Evolutionary conservation across 2,113 vertebrate genomes (phyloP).

Genomic region (Spizaetus ornatus): DNA sequence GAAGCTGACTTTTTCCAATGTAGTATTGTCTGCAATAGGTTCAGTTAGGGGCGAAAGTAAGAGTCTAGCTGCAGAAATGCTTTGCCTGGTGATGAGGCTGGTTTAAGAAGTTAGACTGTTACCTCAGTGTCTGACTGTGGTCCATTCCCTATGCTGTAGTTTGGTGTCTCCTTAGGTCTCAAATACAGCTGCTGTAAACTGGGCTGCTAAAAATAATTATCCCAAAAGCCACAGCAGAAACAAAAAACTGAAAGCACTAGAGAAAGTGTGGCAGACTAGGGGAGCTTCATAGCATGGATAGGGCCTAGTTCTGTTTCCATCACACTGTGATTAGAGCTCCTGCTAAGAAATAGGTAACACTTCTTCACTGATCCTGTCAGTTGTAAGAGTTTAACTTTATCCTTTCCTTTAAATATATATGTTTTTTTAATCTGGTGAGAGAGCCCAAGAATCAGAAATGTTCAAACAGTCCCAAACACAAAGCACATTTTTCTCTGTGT

Average conservation of each 20-base stretch:
- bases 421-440: not conserved
- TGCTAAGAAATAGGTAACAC: not conserved
- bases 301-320: not conserved
- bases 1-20: not conserved
- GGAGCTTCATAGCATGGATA: not conserved
- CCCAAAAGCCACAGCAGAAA: not conserved
- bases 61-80: not conserved
- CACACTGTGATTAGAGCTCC: not conserved
- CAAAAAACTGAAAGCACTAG: not conserved
- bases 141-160: not conserved
- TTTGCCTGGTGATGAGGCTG: not conserved
- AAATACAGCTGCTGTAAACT: not conserved
- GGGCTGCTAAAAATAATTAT: not conserved
- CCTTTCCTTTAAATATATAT: not conserved
- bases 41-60: not conserved
- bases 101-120: not conserved
- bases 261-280: not conserved
- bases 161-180: not conserved
- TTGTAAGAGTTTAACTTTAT: not conserved
- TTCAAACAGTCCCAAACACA: not conserved
- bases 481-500: rapidly evolving
- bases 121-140: not conserved
- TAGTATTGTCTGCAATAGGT: not conserved
- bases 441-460: not conserved
- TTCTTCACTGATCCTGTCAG: not conserved